Base-by-base conservation (phyloP, 2,797 vertebrate genomes). In the Gobionotothen gibberifrons region DNA sequence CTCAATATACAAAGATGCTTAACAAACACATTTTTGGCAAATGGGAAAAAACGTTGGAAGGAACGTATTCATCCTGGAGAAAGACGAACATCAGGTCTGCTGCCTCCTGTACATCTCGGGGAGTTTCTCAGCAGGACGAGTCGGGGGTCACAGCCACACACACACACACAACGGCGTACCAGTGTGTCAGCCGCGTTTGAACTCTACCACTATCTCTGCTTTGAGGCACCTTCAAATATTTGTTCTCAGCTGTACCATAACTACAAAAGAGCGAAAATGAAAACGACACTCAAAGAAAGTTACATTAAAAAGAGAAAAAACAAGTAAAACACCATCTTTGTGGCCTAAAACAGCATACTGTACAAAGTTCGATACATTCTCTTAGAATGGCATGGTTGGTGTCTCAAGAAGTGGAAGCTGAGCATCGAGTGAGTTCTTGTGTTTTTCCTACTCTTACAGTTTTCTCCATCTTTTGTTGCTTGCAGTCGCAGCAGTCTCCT, bases 301-400 rank as follows among this genome's bases (percentile, higher is more conserved):
- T 74, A 76, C 56, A 17, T 63, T 74, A 76, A 95, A 95, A 93
- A 93, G 90, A 92, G 91, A 90, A 93, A 87, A 94, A 92, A 92
- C 91, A 89, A 90, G 82, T 91, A 78, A 83, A 85, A 79, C 93
- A 94, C 95, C 96, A 96, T 95, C 92, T 91, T 93, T 93, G 96
- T 96, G 97, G 96, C 93, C 95, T 96, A 83, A 52, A 96, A 95
- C 92, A 94, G 95, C 67, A 69, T 90, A 94, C 90, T 95, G 92
- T 95, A 95, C 95, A 95, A 74, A 90, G 94, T 96, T 93, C 85
- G 81, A 94, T 92, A 97, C 97, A 98, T 98, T 98, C 97, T 97
- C 95, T 97, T 92, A 93, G 97, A 99, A 99, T 98, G 96, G 96
- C 96, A 95, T 96, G 95, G 95, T 96, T 95, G 90, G 90, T 94